These are phyloP conservation scores for Microtus pennsylvanicus DNA, from an alignment of 2,113 vertebrate genomes.

Conservation along the genomic window DNA sequence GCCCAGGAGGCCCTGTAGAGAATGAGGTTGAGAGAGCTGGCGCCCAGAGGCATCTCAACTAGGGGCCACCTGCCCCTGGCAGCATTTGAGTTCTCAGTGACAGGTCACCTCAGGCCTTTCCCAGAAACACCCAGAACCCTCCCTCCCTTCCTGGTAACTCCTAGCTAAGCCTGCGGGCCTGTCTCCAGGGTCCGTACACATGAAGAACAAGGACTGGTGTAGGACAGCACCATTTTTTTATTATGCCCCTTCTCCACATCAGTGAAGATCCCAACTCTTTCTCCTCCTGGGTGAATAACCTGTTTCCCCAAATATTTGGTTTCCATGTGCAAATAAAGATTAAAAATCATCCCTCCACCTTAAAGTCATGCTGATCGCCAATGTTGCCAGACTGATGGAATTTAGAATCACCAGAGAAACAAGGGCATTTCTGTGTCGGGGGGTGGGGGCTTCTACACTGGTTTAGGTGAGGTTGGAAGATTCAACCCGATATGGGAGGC, in stretches of 20 bases:
- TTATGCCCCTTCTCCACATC: too few relatives aligned
- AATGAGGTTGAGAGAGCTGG: background rate
- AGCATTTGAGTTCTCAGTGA: background rate
- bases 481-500: too few relatives aligned
- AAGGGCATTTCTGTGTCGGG: background rate
- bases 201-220: background rate
- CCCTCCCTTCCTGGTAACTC: background rate
- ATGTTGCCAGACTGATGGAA: background rate
- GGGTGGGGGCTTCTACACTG: background rate
- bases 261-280: background rate
- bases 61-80: background rate
- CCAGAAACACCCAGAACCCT: slow-evolving; percentile 4
- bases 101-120: slow-evolving; percentile 47
- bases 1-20: slow-evolving; percentile 22
- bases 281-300: background rate
- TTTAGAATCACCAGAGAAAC: background rate
- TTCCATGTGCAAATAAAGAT: background rate
- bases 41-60: background rate
- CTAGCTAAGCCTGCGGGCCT: background rate
- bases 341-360: background rate
- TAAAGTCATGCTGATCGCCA: background rate
- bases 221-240: background rate
- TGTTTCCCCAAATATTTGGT: background rate
- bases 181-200: background rate
- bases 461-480: background rate